A percentile compares a stretch with the other conserved stretches of the same genome.
Evolutionary conservation across 2,113 vertebrate genomes (phyloP).

Genomic region (Clarias magur): DNA sequence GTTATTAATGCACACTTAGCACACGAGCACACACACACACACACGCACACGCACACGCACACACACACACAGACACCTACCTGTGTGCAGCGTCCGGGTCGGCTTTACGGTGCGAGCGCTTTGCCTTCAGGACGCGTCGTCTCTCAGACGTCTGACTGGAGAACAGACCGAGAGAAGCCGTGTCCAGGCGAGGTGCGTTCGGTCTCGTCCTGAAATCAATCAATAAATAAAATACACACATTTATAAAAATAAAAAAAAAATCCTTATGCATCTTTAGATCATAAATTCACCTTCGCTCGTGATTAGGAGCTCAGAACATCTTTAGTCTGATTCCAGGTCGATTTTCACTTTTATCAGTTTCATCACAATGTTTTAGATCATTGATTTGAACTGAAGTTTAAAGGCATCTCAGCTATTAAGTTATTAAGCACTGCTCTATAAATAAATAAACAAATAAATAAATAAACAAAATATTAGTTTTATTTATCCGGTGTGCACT

Average conservation of each 20-base stretch:
- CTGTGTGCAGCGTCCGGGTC: conserved; percentile 78
- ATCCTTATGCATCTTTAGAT: not conserved
- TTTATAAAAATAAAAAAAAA: not conserved
- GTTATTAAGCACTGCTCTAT: not conserved
- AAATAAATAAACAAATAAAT: not conserved
- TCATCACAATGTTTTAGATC: not conserved
- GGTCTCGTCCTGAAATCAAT: conserved; percentile 85
- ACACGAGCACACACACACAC: not conserved
- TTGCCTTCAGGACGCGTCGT: conserved; percentile 85
- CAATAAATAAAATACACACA: not conserved
- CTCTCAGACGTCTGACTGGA: conserved; percentile 75
- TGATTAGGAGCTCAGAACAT: not conserved
- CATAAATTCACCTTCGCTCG: not conserved
- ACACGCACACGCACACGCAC: not conserved
- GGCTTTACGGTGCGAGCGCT: conserved; percentile 92
- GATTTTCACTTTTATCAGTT: not conserved
- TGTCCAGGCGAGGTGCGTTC: conserved; percentile 91
- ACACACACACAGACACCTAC: not conserved
- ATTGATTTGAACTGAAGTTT: not conserved
- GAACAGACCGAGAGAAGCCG: conserved; percentile 77
- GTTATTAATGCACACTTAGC: not conserved
- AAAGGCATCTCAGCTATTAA: not conserved
- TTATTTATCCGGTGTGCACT: too few species aligned
- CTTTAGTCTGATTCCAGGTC: not conserved
- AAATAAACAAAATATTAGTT: too few species aligned